Percentiles rank a stretch among this genome's conserved stretches.
phyloP scores from a whole-genome alignment of 2,797 vertebrate species.

The Hipposideros larvatus region DNA sequence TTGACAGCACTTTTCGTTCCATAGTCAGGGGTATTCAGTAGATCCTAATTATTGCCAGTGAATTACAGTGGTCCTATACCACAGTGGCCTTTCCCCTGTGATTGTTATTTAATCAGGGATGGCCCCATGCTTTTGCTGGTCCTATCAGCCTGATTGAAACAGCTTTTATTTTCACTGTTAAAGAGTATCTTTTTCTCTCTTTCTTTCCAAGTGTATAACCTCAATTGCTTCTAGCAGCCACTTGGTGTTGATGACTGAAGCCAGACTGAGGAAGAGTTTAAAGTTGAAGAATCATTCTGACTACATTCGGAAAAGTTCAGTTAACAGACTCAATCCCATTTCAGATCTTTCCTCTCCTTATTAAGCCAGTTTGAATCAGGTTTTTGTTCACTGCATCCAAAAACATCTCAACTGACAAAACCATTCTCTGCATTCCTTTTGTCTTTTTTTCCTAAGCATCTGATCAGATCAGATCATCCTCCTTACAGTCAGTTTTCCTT shows the following conservation, averaged over 20 bases:
- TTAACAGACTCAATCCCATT: neutral
- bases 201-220: neutral
- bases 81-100: neutral
- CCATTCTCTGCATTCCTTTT: neutral
- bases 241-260: neutral
- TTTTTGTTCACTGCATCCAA: neutral
- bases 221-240: neutral
- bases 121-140: neutral
- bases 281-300: conserved; percentile 16
- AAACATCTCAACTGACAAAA: conserved; percentile 17
- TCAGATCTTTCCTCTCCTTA: neutral
- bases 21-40: neutral
- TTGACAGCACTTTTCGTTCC: neutral
- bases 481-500: neutral
- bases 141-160: neutral
- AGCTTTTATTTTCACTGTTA: neutral
- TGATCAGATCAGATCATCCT: neutral
- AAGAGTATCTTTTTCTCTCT: neutral
- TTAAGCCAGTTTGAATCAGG: neutral
- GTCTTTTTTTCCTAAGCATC: neutral
- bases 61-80: neutral
- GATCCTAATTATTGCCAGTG: neutral
- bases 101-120: neutral
- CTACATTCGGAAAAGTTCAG: neutral
- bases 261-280: neutral